phyloP scores from a whole-genome alignment of 2,797 vertebrate genomes.

The Petrocephalus sullivani region DNA sequence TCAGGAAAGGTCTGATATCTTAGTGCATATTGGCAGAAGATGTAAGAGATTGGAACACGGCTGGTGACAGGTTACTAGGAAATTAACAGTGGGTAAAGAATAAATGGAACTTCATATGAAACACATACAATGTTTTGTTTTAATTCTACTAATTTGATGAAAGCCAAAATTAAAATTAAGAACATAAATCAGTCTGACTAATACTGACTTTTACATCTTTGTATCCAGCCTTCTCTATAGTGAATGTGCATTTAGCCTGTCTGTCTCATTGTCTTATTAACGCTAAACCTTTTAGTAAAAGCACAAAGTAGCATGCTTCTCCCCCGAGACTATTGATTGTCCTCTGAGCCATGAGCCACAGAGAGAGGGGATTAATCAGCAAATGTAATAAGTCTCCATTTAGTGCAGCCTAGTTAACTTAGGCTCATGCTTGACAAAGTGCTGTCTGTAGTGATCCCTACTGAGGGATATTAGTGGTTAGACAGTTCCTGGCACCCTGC shows the following conservation, averaged over 20 bases:
- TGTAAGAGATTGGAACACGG: neutral
- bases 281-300: slow-evolving; percentile 27
- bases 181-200: neutral
- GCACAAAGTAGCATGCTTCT: slow-evolving; percentile 26
- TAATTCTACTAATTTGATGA: neutral
- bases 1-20: neutral
- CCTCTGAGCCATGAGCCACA: slow-evolving; percentile 32
- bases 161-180: neutral
- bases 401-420: slow-evolving; percentile 28
- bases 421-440: slow-evolving; percentile 37
- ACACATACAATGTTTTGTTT: neutral
- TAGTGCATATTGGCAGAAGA: neutral
- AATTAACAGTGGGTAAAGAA: neutral
- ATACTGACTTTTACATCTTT: neutral
- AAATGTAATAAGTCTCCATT: slow-evolving; percentile 44
- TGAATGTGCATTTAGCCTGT: neutral
- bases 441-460: neutral
- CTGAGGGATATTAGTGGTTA: slow-evolving; percentile 1
- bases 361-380: slow-evolving; percentile 38
- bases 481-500: neutral
- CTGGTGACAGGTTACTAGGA: neutral
- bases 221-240: neutral
- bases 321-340: slow-evolving; percentile 44
- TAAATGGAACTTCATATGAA: neutral
- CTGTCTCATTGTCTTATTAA: neutral